These are phyloP conservation scores for Scelioninae gen. 2 DNA, from an alignment of 2,888 invertebrate genomes.

Conservation along the genomic window DNA sequence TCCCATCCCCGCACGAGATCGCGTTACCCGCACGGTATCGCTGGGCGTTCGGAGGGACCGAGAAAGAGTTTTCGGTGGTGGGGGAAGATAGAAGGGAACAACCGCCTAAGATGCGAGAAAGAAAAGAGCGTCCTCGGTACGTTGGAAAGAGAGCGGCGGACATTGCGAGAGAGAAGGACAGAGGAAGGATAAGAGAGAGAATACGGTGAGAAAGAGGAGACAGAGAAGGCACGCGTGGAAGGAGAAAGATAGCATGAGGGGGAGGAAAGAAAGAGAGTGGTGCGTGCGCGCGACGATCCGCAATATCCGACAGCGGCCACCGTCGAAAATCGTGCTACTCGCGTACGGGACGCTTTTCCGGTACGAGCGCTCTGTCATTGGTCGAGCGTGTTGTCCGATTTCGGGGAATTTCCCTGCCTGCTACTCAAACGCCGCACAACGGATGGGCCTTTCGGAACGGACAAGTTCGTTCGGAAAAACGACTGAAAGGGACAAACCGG, in stretches of 20 bases:
- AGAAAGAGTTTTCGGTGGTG: slow-evolving; percentile 32
- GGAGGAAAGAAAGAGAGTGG: slow-evolving; percentile 21
- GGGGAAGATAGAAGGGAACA: slow-evolving; percentile 43
- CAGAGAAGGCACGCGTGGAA: slow-evolving; percentile 34
- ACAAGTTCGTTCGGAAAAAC: slow-evolving; percentile 5
- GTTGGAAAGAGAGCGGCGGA: slow-evolving; percentile 19
- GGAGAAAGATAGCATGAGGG: slow-evolving; percentile 38
- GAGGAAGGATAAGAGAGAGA: slow-evolving; percentile 26
- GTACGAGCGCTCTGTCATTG: slow-evolving; percentile 21
- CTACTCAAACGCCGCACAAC: not conserved
- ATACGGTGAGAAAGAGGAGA: slow-evolving; percentile 30
- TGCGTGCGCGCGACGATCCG: slow-evolving; percentile 52
- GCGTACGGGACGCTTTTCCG: slow-evolving; percentile 47
- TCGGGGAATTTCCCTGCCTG: slow-evolving; percentile 25
- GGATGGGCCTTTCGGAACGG: slow-evolving; percentile 1
- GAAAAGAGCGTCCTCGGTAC: slow-evolving; percentile 27
- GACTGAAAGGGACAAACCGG: not conserved
- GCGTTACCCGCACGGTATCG: slow-evolving; percentile 39
- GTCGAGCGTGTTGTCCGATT: slow-evolving; percentile 6
- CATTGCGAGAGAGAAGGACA: slow-evolving; percentile 33
- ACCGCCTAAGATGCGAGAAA: slow-evolving; percentile 26
- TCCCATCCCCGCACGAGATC: slow-evolving; percentile 48
- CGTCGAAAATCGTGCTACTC: slow-evolving; percentile 52
- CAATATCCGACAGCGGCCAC: slow-evolving; percentile 32
- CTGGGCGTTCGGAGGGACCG: slow-evolving; percentile 18